A percentile compares a stretch with the other conserved stretches of the same genome.
Conservation (phyloP, 2,888 invertebrate genomes). For the Leptogaster cylindrica region DNA sequence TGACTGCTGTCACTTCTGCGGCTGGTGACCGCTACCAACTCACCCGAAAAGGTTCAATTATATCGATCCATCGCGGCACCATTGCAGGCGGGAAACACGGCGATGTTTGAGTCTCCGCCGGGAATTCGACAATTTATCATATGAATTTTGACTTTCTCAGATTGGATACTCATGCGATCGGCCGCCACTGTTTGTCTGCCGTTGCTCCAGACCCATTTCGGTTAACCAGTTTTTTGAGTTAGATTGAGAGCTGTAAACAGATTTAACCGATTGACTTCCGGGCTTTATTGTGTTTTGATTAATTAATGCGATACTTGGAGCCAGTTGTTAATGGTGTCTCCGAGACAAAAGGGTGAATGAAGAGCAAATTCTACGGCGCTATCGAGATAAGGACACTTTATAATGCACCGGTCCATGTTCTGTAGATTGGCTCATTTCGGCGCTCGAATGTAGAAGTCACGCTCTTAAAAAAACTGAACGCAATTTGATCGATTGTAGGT, state of each 20-base stretch:
- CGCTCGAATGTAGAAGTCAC: background rate
- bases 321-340: slow-evolving; percentile 11
- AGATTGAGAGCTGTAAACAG: slow-evolving; percentile 46
- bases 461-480: slow-evolving; percentile 4
- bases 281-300: slow-evolving; percentile 48
- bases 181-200: slow-evolving; percentile 41
- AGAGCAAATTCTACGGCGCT: slow-evolving; percentile 16
- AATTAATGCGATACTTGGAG: slow-evolving; percentile 21
- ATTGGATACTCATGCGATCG: slow-evolving; percentile 31
- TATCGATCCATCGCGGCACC: background rate
- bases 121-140: slow-evolving; percentile 37
- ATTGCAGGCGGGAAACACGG: background rate
- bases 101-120: slow-evolving; percentile 27
- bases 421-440: background rate
- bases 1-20: slow-evolving; percentile 33
- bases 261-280: slow-evolving; percentile 50
- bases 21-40: slow-evolving; percentile 20
- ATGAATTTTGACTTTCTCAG: slow-evolving; percentile 33
- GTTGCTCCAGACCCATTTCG: slow-evolving; percentile 24
- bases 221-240: slow-evolving; percentile 35
- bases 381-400: slow-evolving; percentile 1
- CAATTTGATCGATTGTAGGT: slow-evolving; percentile 18
- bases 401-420: slow-evolving; percentile 3
- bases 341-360: background rate
- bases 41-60: slow-evolving; percentile 4